Percentiles rank a stretch among this genome's conserved stretches.
Conservation (phyloP, 2,888 invertebrate genomes). For the Agrenia bidenticulata region DNA sequence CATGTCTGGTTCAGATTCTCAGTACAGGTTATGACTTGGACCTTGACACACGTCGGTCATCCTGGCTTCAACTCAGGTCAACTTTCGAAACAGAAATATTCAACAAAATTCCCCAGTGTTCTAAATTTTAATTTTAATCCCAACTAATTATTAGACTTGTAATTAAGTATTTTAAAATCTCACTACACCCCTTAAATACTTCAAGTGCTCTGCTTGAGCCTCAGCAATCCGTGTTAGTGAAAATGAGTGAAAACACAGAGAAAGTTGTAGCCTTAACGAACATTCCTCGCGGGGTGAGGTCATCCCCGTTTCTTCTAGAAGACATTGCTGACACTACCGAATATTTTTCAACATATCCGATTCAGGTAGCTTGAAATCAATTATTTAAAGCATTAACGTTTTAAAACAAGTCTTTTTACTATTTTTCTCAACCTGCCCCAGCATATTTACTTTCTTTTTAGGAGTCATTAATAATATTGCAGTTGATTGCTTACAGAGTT, state of each 20-base stretch:
- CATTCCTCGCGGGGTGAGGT: conserved; percentile 45
- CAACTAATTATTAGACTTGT: background rate
- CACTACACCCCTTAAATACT: background rate
- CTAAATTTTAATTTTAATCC: too few species aligned
- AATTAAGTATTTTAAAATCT: background rate
- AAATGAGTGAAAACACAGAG: conserved; percentile 12
- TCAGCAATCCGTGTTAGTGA: background rate
- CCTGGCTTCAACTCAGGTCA: too few species aligned
- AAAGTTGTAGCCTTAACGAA: conserved; percentile 39
- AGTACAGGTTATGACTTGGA: background rate
- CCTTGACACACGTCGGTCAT: too few species aligned
- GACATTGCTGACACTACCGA: conserved; percentile 17
- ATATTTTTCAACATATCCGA: conserved; percentile 14
- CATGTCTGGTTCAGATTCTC: conserved; percentile 1
- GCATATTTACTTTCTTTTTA: too few species aligned
- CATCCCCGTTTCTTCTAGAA: conserved; percentile 22
- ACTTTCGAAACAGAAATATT: too few species aligned
- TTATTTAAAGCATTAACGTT: too few species aligned
- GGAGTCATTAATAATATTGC: too few species aligned
- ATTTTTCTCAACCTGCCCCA: background rate
- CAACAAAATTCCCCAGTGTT: too few species aligned
- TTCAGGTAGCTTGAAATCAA: conserved; percentile 33
- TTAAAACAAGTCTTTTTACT: too few species aligned
- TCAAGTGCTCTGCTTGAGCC: too few species aligned
- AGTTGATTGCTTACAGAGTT: too few species aligned